phyloP scores from a whole-genome alignment of 2,113 vertebrate genomes.

The Todiramphus chloris region DNA sequence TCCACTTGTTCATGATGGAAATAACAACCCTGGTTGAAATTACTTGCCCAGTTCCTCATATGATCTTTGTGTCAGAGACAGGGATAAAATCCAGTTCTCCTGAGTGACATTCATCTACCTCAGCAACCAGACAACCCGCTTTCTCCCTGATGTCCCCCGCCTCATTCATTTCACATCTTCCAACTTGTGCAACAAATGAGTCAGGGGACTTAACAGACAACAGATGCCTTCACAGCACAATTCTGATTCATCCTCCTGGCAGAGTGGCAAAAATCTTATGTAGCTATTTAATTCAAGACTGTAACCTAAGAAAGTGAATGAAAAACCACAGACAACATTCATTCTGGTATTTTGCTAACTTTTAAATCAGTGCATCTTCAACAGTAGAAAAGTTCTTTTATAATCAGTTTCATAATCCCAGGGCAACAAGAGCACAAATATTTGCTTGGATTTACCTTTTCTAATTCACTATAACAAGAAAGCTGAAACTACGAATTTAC shows the following conservation, averaged over 20 bases:
- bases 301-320: conserved; percentile 39
- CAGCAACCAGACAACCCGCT: neutral
- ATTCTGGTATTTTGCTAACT: neutral
- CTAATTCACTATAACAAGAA: neutral
- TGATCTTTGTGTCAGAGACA: neutral
- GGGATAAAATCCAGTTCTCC: neutral
- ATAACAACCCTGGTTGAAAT: neutral
- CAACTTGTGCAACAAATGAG: conserved; percentile 29
- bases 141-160: neutral
- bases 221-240: conserved; percentile 38
- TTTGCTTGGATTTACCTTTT: neutral
- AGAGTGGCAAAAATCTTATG: conserved; percentile 24
- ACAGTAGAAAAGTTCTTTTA: neutral
- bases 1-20: neutral
- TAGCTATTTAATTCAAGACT: conserved; percentile 30
- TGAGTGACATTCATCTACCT: neutral
- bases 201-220: conserved; percentile 60
- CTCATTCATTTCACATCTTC: conserved; percentile 40
- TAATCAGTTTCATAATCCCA: neutral
- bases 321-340: conserved; percentile 9
- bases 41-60: neutral
- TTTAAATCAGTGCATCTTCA: neutral
- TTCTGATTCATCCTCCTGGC: conserved; percentile 32
- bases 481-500: neutral
- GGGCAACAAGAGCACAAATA: neutral